Conservation (phyloP, 2,797 vertebrate genomes). For the Garrulus glandarius region DNA sequence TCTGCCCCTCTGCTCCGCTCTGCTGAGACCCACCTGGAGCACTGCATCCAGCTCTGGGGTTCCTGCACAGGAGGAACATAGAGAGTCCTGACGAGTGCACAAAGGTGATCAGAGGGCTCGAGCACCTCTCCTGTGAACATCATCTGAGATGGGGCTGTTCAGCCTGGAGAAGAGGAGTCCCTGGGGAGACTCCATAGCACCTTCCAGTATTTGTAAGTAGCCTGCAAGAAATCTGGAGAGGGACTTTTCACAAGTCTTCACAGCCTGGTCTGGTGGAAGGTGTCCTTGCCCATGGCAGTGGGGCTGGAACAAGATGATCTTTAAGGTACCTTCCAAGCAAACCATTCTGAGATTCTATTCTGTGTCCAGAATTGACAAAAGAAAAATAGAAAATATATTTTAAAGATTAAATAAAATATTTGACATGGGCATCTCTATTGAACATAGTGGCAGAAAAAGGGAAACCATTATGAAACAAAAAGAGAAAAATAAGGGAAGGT, state of each 20-base stretch:
- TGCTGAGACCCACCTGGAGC: background rate
- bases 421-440: background rate
- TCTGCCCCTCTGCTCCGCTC: background rate
- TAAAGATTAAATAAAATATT: background rate
- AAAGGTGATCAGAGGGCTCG: background rate
- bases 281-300: too few relatives aligned
- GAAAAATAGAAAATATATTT: background rate
- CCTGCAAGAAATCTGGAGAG: background rate
- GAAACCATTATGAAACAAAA: background rate
- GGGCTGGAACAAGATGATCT: background rate
- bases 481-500: background rate
- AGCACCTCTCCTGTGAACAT: background rate
- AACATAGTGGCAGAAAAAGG: background rate
- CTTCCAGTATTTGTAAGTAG: background rate
- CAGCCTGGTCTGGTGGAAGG: background rate
- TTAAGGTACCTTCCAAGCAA: background rate
- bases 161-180: background rate
- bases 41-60: background rate
- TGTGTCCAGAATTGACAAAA: background rate
- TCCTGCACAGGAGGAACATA: background rate
- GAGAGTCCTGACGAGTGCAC: background rate
- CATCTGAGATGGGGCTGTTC: background rate
- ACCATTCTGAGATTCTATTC: background rate
- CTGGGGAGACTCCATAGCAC: background rate
- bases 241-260: background rate